phyloP scores from a whole-genome alignment of 2,888 invertebrate genomes.

The Habroteleia sp. region DNA sequence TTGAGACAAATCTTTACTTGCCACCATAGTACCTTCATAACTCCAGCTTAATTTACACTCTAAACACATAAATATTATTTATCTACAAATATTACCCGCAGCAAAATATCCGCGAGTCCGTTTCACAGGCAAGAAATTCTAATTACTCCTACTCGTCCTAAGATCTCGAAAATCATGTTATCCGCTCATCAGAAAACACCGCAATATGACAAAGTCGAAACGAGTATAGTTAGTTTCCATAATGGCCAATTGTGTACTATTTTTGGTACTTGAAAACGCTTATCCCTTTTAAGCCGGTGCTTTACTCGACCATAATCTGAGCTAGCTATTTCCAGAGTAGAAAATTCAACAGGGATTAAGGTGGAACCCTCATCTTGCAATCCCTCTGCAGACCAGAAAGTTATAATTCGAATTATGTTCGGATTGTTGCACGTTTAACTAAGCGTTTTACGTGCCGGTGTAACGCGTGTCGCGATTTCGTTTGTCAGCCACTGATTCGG shows the following conservation, averaged over 20 bases:
- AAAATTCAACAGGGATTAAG: conserved; percentile 38
- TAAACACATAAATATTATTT: too few relatives aligned
- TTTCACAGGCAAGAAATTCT: too few relatives aligned
- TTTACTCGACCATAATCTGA: conserved; percentile 17
- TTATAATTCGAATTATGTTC: conserved; percentile 45
- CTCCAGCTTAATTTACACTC: too few relatives aligned
- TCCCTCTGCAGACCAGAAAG: conserved; percentile 24
- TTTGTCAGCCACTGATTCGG: conserved; percentile 19
- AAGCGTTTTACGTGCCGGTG: conserved; percentile 13
- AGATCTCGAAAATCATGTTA: conserved; percentile 1
- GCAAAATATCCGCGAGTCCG: too few relatives aligned
- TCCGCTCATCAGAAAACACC: not conserved
- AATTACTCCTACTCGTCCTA: too few relatives aligned
- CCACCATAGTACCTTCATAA: too few relatives aligned
- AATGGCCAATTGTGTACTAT: conserved; percentile 7
- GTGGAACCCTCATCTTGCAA: conserved; percentile 28
- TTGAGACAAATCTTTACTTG: too few relatives aligned
- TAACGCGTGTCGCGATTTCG: conserved; percentile 11
- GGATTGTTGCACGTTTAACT: conserved; percentile 39
- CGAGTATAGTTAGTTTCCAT: not conserved
- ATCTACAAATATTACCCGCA: too few relatives aligned
- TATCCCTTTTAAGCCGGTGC: conserved; percentile 15
- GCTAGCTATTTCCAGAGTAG: conserved; percentile 3
- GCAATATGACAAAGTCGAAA: conserved; percentile 3
- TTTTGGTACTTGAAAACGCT: conserved; percentile 17